These are phyloP conservation scores for Exaiptasia diaphana DNA, from an alignment of 64 coral and sea anemone genomes.

Conservation along the genomic window DNA sequence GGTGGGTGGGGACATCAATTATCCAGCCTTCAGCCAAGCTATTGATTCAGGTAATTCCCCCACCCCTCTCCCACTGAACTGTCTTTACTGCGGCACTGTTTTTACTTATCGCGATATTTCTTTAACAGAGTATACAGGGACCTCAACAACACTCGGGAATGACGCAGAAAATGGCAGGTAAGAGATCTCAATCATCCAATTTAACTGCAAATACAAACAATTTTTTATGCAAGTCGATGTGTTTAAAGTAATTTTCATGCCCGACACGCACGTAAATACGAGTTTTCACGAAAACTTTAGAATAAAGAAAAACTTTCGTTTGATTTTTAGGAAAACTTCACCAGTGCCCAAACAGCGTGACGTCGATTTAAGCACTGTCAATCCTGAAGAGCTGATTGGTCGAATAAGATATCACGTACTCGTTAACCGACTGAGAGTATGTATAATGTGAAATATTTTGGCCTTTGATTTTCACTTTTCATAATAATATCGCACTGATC, in stretches of 20 bases:
- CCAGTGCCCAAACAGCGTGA: neutral
- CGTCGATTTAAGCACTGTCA: conserved; percentile 68
- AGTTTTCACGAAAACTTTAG: too few relatives aligned
- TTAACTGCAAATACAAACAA: neutral
- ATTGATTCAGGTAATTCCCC: conserved; percentile 73
- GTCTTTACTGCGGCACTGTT: neutral
- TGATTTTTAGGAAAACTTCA: too few relatives aligned
- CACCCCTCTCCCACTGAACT: neutral
- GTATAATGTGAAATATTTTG: too few relatives aligned
- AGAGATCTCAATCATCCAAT: neutral
- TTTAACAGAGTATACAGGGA: conserved; percentile 68
- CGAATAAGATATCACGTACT: conserved; percentile 90
- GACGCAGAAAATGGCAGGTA: conserved; percentile 45
- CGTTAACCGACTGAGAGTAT: conserved; percentile 89
- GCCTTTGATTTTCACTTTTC: too few relatives aligned
- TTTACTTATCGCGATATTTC: neutral
- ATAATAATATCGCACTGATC: too few relatives aligned
- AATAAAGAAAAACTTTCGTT: too few relatives aligned
- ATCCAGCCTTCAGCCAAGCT: conserved; percentile 94
- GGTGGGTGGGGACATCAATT: conserved; percentile 92
- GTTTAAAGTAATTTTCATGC: too few relatives aligned
- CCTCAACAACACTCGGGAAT: conserved; percentile 60
- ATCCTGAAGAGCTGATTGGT: conserved; percentile 77
- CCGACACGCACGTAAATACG: too few relatives aligned
- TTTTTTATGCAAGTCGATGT: too few relatives aligned